Evolutionary conservation across 2,797 vertebrate species (phyloP).

Genomic region (Sciurus vulgaris): DNA sequence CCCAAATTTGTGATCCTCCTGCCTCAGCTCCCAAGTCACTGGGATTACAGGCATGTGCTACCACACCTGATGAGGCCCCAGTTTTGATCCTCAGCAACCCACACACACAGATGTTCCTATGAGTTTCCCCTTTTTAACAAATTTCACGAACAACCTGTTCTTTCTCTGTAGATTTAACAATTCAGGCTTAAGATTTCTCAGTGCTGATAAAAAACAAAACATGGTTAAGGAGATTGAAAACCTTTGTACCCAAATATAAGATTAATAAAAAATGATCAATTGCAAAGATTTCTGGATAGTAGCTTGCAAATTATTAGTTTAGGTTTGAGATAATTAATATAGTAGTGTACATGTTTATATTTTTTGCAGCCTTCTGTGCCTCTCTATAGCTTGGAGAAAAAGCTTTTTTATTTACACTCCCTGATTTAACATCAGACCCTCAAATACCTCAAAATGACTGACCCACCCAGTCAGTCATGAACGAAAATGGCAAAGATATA

Average conservation of each 20-base stretch:
- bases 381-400: background rate
- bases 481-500: fast-evolving
- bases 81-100: background rate
- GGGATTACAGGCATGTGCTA: no score
- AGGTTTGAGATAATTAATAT: background rate
- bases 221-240: background rate
- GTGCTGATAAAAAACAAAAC: background rate
- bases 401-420: background rate
- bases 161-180: no score
- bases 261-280: background rate
- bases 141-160: background rate
- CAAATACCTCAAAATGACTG: no score
- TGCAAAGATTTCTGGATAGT: background rate
- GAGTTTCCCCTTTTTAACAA: background rate
- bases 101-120: background rate
- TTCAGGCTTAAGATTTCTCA: background rate
- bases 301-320: background rate
- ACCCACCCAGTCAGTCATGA: no score
- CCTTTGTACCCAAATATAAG: background rate
- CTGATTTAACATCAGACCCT: background rate
- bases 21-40: no score
- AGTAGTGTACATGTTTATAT: no score
- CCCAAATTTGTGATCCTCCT: no score
- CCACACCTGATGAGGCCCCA: background rate
- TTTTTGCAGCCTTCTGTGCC: fast-evolving